Base-by-base conservation (phyloP, 2,888 invertebrate genomes). In the Macroteleia sp. region DNA sequence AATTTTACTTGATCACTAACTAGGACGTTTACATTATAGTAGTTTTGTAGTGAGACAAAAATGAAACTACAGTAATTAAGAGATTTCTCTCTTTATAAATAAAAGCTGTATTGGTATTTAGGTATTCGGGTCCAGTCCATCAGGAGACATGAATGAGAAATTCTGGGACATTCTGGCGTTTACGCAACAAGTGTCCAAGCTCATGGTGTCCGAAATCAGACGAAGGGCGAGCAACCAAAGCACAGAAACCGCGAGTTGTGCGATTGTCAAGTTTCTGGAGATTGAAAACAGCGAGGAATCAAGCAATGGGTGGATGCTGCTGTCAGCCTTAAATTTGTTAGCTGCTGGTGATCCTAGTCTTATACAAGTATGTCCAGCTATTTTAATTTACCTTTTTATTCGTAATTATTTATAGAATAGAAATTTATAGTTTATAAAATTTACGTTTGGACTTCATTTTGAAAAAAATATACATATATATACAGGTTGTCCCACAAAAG, bases 161-260 rank as follows among this genome's bases (percentile, higher is more conserved):
- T 99, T 99, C 92, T 97, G 97, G 94, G 99, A 99, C 90, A 96
- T 98, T 82, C 93, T 97, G 64, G 96, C 97, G 81, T 99, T 99
- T 91, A 97, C 97, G 87, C 97, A 97, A 89, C 97, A 98, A 93
- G 97, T 98, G 0, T 98, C 98, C 0, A 95, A 97, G 81, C 93
- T 99, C 19, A 98, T 99, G 96, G 99, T 99, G n/a, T 95, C 96
- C 4, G 99, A 99, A 92, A 98, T 99, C 83, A 93, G 98, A 61
- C 95, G 96, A 87, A 93, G 98, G 83, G 99, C 99, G 10, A 97
- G 98, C 69, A 99, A 99, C 92, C 98, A 99, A 91, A 98, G 97
- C 87, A 96, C 97, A 34, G 98, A 98, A 91, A 96, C 97, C 61
- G 99, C 99, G 30, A 98, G 99, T 86, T 96, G 96, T 93, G 97